phyloP scores from a whole-genome alignment of 2,113 vertebrate species.

The Protobothrops mucrosquamatus region DNA sequence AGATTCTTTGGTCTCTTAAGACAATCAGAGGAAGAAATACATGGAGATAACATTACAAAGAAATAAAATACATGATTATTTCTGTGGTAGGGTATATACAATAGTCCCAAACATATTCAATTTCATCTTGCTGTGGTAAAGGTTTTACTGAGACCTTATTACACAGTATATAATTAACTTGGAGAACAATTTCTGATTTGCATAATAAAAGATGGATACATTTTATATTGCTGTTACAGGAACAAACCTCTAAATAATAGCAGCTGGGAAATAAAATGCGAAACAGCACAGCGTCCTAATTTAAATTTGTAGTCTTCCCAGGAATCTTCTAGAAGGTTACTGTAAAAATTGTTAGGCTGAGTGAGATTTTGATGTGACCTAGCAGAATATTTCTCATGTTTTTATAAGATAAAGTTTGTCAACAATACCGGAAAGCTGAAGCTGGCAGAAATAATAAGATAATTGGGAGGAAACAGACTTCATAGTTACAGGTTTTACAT shows the following conservation, averaged over 20 bases:
- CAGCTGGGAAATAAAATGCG: background rate
- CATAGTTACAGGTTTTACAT: conserved; percentile 14
- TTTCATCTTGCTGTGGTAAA: background rate
- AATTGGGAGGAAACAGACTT: background rate
- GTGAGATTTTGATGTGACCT: background rate
- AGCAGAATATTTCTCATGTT: background rate
- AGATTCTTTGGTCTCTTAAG: background rate
- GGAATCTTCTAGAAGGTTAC: background rate
- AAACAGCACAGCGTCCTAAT: background rate
- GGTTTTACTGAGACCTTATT: background rate
- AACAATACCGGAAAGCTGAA: background rate
- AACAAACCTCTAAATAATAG: background rate
- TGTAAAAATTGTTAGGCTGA: background rate
- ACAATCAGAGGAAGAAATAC: background rate
- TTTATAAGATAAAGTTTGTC: background rate
- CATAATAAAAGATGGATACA: background rate
- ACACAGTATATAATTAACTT: background rate
- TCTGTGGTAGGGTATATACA: background rate
- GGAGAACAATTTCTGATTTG: background rate
- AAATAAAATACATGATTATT: background rate
- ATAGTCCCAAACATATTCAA: background rate
- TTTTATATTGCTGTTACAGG: background rate
- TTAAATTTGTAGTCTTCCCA: background rate
- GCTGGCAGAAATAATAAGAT: background rate
- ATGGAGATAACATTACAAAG: background rate